These are phyloP conservation scores for Allobates femoralis DNA, from an alignment of 2,797 vertebrate genomes.

Conservation along the genomic window DNA sequence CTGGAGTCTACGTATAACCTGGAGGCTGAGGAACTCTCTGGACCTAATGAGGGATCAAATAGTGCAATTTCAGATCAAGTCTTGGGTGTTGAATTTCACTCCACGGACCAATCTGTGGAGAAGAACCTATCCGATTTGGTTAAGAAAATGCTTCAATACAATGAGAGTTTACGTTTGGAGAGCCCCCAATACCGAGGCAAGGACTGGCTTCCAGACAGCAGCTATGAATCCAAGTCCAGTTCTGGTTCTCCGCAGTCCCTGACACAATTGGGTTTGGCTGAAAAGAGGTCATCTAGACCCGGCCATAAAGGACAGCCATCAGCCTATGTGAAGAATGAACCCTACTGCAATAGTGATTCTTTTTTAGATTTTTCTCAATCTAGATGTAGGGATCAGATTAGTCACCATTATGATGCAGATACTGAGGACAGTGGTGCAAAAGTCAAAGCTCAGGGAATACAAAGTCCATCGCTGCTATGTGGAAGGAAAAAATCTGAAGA, in stretches of 20 bases:
- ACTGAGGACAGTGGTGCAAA: constrained; percentile 40
- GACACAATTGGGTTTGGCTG: neutral
- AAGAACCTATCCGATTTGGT: constrained; percentile 60
- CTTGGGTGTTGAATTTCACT: constrained; percentile 48
- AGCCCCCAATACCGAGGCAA: neutral
- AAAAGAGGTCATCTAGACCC: constrained; percentile 4
- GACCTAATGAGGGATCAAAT: neutral
- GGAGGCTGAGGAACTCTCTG: neutral
- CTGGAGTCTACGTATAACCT: neutral
- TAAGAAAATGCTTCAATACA: neutral
- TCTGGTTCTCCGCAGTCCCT: constrained; percentile 8
- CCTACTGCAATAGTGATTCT: constrained; percentile 16
- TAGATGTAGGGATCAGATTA: neutral
- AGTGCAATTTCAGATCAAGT: neutral
- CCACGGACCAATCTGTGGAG: constrained; percentile 43
- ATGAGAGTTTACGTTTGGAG: constrained; percentile 48
- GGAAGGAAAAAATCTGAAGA: neutral
- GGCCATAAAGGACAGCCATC: neutral
- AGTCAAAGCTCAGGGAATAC: neutral
- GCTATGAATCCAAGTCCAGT: constrained; percentile 31
- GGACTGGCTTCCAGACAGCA: constrained; percentile 58
- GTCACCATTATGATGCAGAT: constrained; percentile 43
- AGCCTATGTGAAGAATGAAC: fast-evolving
- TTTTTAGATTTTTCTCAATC: constrained; percentile 19
- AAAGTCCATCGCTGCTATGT: neutral